phyloP scores from a whole-genome alignment of 2,113 vertebrate genomes.

The Nycticryphes semicollaris region DNA sequence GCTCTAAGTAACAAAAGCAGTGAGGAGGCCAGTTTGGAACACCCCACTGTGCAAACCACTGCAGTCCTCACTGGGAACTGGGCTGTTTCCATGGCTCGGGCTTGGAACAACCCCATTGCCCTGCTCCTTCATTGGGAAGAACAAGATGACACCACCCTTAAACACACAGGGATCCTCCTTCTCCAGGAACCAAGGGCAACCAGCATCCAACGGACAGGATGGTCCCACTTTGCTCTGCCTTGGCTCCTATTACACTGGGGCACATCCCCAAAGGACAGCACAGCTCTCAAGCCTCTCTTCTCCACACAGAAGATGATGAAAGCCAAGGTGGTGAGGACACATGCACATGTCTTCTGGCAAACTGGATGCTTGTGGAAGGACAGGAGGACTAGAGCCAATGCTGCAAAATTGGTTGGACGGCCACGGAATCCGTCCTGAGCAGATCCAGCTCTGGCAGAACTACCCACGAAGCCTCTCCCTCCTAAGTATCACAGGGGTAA shows the following conservation, averaged over 20 bases:
- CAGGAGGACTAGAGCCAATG: neutral
- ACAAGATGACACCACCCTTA: neutral
- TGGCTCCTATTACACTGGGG: rapidly evolving
- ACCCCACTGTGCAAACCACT: neutral
- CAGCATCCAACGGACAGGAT: rapidly evolving
- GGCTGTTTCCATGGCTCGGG: too few relatives aligned
- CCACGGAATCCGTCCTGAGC: neutral
- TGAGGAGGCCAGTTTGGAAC: neutral
- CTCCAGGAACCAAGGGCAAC: neutral
- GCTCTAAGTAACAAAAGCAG: neutral
- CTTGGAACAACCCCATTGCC: neutral
- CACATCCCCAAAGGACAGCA: rapidly evolving
- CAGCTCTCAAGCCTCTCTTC: neutral
- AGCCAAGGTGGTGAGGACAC: neutral
- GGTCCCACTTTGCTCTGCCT: neutral
- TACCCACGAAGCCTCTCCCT: conserved; percentile 12
- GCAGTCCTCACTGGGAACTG: rapidly evolving
- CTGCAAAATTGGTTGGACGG: neutral
- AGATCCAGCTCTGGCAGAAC: neutral
- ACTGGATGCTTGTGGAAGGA: neutral
- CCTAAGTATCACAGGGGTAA: neutral
- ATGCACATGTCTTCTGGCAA: neutral
- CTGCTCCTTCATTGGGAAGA: neutral
- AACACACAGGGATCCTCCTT: neutral
- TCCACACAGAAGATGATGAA: neutral